phyloP scores from a whole-genome alignment of 2,888 invertebrate genomes.

The Sipha maydis region DNA sequence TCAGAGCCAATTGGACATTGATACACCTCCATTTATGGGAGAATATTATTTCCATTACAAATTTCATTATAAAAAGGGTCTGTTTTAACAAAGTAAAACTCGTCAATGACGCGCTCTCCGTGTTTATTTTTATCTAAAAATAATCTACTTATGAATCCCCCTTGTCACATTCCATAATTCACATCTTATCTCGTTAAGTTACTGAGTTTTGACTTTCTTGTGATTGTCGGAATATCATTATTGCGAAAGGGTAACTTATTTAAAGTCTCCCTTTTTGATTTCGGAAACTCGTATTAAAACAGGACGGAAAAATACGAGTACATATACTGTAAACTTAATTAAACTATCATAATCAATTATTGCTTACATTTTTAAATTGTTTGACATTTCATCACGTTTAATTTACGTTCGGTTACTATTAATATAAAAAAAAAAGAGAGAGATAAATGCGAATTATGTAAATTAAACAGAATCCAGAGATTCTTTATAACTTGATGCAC shows the following conservation, averaged over 20 bases:
- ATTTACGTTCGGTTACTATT: too few relatives aligned
- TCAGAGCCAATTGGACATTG: too few relatives aligned
- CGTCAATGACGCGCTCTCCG: conserved; percentile 19
- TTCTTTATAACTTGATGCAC: too few relatives aligned
- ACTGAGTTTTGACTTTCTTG: neutral
- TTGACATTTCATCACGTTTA: too few relatives aligned
- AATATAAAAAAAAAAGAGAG: too few relatives aligned
- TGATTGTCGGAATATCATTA: conserved; percentile 3
- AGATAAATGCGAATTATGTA: too few relatives aligned
- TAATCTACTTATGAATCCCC: conserved; percentile 27
- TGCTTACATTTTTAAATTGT: too few relatives aligned
- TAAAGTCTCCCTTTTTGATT: neutral
- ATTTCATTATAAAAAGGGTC: neutral
- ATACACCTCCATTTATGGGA: too few relatives aligned
- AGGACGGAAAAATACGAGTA: too few relatives aligned
- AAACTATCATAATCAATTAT: too few relatives aligned
- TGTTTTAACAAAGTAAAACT: neutral
- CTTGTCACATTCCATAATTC: conserved; percentile 41
- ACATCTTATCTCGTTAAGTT: conserved; percentile 43
- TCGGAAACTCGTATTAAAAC: neutral
- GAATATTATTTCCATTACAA: neutral
- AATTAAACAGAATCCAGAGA: too few relatives aligned
- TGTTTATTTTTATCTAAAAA: conserved; percentile 36
- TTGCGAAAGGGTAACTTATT: neutral
- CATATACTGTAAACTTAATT: too few relatives aligned